Evolutionary conservation across 2,888 invertebrate species (phyloP).

Genomic region (Agriotes lineatus): DNA sequence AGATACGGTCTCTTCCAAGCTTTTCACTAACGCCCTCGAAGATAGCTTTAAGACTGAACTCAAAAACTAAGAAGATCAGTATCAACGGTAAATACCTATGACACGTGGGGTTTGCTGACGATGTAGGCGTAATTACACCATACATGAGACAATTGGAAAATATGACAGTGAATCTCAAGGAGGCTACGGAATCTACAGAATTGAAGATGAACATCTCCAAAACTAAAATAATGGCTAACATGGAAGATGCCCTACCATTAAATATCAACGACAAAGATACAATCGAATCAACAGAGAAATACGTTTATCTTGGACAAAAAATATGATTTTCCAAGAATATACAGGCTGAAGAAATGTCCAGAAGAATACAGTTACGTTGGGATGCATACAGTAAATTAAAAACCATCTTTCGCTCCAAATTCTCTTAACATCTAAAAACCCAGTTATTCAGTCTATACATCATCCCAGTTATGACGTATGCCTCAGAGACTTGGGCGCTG

Average conservation of each 20-base stretch:
- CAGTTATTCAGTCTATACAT: not conserved
- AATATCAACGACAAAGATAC: too few relatives aligned
- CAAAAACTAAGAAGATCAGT: not conserved
- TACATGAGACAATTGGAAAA: conserved; percentile 12
- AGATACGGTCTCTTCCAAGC: not conserved
- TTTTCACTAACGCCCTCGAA: not conserved
- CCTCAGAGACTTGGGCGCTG: too few relatives aligned
- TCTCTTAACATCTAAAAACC: not conserved
- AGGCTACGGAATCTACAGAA: not conserved
- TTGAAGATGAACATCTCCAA: too few relatives aligned
- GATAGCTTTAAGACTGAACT: not conserved
- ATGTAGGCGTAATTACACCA: not conserved
- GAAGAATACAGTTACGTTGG: too few relatives aligned
- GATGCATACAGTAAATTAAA: too few relatives aligned
- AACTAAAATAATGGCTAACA: not conserved
- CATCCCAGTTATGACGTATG: too few relatives aligned
- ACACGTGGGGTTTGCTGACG: not conserved
- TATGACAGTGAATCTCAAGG: not conserved
- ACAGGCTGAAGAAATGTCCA: too few relatives aligned
- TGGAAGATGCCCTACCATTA: not conserved
- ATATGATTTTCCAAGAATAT: too few relatives aligned
- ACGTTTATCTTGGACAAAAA: too few relatives aligned
- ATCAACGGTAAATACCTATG: not conserved
- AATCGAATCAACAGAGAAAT: too few relatives aligned
- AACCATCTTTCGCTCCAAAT: not conserved